phyloP scores from a whole-genome alignment of 2,888 invertebrate species.

The Brachyopa scutellaris region DNA sequence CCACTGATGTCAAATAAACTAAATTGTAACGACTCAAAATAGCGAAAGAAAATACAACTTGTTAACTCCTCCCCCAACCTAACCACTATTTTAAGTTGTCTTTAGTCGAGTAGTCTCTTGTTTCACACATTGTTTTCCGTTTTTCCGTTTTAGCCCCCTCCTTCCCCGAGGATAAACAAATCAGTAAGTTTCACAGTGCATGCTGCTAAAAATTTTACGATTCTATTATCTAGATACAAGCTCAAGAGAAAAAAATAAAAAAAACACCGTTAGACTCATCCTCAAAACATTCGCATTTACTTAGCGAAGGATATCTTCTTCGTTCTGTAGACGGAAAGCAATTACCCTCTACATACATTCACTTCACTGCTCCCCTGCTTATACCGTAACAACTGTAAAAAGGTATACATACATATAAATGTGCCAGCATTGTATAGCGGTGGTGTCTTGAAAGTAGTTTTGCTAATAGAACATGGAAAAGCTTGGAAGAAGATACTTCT shows the following conservation, averaged over 20 bases:
- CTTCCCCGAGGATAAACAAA: not conserved
- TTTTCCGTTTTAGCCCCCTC: no score
- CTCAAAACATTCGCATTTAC: slow-evolving; percentile 49
- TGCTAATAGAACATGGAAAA: slow-evolving; percentile 65
- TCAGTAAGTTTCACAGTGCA: not conserved
- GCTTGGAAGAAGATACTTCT: slow-evolving; percentile 28
- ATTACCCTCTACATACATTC: slow-evolving; percentile 59
- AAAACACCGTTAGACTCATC: slow-evolving; percentile 12
- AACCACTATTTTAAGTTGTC: no score
- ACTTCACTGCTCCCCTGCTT: no score
- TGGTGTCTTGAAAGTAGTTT: slow-evolving; percentile 68
- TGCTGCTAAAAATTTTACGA: slow-evolving; percentile 56
- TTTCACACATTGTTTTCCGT: slow-evolving; percentile 30
- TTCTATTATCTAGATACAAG: slow-evolving; percentile 58
- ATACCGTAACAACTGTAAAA: slow-evolving; percentile 35
- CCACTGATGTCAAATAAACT: no score
- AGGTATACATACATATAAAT: not conserved
- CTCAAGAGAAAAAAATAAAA: not conserved
- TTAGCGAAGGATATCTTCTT: slow-evolving; percentile 36
- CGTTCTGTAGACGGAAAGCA: slow-evolving; percentile 48
- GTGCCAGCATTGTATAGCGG: slow-evolving; percentile 24
- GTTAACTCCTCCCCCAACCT: no score
- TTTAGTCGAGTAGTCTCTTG: not conserved
- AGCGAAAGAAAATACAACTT: no score
- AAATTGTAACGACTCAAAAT: no score